A percentile compares a stretch with the other conserved stretches of the same genome.
Conservation (phyloP, 2,888 invertebrate genomes). For the Tipula helvola region DNA sequence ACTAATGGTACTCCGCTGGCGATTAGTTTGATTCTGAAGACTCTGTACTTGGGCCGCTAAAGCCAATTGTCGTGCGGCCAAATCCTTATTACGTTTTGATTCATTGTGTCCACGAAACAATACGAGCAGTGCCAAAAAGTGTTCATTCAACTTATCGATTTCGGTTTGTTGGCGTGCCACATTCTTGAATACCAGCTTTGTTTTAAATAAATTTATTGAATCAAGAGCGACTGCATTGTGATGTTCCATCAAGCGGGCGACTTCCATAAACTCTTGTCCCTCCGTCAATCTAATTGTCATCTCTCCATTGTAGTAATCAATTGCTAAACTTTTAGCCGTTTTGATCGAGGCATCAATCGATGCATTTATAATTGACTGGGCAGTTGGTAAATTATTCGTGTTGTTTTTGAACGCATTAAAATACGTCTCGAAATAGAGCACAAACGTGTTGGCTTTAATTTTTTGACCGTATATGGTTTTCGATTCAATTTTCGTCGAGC, state of each 20-base stretch:
- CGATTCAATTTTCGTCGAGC: background rate
- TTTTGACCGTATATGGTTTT: background rate
- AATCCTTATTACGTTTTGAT: constrained; percentile 5
- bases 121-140: background rate
- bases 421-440: background rate
- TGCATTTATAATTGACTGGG: background rate
- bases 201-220: background rate
- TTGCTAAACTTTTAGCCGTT: background rate
- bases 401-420: background rate
- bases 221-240: background rate
- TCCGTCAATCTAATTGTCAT: background rate
- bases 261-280: background rate
- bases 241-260: background rate
- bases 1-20: background rate
- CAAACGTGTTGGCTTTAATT: constrained; percentile 4
- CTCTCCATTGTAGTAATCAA: background rate
- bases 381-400: background rate
- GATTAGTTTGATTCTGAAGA: background rate
- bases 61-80: background rate
- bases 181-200: background rate
- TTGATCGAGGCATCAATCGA: background rate
- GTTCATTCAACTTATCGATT: background rate
- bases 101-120: background rate
- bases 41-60: background rate
- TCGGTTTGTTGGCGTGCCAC: background rate